Conservation (phyloP, 2,888 invertebrate species). For the Chymomyza amoena region DNA sequence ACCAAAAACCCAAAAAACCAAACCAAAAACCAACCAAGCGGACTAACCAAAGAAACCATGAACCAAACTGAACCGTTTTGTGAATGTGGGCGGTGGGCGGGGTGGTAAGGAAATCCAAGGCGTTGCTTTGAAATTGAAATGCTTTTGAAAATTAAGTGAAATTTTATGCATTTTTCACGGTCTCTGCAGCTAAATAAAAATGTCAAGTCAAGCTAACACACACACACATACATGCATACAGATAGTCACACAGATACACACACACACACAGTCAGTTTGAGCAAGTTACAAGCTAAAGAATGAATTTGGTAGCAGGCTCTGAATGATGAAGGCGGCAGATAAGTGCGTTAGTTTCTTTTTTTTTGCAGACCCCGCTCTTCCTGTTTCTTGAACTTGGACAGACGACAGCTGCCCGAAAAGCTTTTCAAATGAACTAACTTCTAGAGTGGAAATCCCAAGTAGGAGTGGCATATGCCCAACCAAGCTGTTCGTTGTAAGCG, state of each 20-base stretch:
- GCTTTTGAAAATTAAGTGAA: constrained; percentile 69
- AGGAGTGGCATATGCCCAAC: not conserved
- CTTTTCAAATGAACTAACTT: constrained; percentile 62
- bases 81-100: not conserved
- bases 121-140: constrained; percentile 59
- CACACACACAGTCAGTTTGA: not conserved
- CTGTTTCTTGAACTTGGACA: constrained; percentile 30
- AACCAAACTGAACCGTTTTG: constrained; percentile 6
- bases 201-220: constrained; percentile 53
- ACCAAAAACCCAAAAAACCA: constrained; percentile 7
- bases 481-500: not conserved
- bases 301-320: not conserved
- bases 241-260: not conserved
- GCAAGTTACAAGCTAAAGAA: not conserved
- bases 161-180: constrained; percentile 74
- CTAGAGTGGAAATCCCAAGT: constrained; percentile 33
- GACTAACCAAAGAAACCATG: not conserved
- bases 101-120: not conserved
- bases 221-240: constrained; percentile 34
- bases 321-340: constrained; percentile 52
- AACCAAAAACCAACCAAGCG: not conserved
- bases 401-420: constrained; percentile 56
- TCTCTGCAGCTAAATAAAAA: constrained; percentile 69
- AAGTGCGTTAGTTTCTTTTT: constrained; percentile 55
- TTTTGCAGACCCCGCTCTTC: not conserved